Evolutionary conservation across 2,888 invertebrate species (phyloP), one percentile per base, ranked within the genome.

Genomic region (Stenoptilia bipunctidactyla): DNA sequence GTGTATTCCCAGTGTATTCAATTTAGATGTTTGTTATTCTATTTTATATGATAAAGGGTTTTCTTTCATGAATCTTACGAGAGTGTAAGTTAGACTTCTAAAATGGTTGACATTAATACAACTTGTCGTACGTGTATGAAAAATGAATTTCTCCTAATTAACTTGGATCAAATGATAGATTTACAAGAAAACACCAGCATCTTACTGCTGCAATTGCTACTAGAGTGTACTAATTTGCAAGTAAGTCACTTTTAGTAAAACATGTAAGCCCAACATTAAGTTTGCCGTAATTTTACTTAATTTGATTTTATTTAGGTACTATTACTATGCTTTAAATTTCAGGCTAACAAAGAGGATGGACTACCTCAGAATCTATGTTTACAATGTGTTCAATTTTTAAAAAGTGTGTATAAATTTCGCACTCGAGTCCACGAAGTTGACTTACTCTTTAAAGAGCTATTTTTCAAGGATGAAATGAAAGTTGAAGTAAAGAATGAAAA

Each of bases 291-390:
- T 9, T 34, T 34, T 8, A 34, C 13, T 13, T 40, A 36, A 41
- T 40, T 37, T 42, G 33, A 34, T 36, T 27, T 33, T 14, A 35
- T n/a, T 13, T 35, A n/a, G n/a, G 15, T 14, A 5, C 9, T 35
- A 6, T 6, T 6, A 13, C 13, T 25, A 25, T 25, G 13, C 38
- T 39, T 45, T 38, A 37, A 25, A 30, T 64, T 55, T 14, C 54
- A 85, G 85, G 60, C 77, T 1, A 50, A 56, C 10, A 56, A 60
- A 49, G 80, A 80, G 33, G 89, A 90, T 67, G 86, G 86, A 30
- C 58, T 90, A 40, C 89, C 89, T 1, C 86, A 88, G 52, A 77
- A 77, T 40, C 68, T 90, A 37, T 90, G 90, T 52, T 52, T 66
- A 45, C 64, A 71, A 5, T 90, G 90, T 58, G 72, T 80, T 1